Evolutionary conservation across 2,888 invertebrate genomes (phyloP), one percentile per base, ranked within the genome.

Genomic region (Trissolcus japonicus): DNA sequence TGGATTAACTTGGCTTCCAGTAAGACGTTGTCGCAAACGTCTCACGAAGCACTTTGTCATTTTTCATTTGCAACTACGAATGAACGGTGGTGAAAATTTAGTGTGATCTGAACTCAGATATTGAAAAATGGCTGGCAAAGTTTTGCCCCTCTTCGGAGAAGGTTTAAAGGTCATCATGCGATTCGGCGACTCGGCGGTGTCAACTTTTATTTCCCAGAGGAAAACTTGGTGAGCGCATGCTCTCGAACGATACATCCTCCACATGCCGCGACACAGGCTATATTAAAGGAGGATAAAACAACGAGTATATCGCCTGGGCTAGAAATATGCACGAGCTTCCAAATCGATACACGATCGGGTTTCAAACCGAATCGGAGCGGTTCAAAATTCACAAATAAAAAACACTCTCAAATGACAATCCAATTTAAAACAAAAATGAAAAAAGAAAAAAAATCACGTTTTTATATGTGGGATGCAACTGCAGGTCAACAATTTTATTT

Each of bases 181-280:
- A 76, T 69, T 76, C 61, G 79, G 61, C 65, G 61, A 63, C 72
- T 71, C 60, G 67, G 69, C 65, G 66, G 73, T 60, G 76, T 62
- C 63, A 79, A 79, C 68, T 79, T 79, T 77, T 79, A 79, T 79
- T 79, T 79, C 79, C 79, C 77, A 41, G 56, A 62, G 79, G 79
- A 62, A 77, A 79, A 75, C 71, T 79, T 77, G 61, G 77, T 50
- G 71, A 72, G 57, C 72, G 72, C 72, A 76, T 68, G 72, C 35
- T 35, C 68, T 73, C 76, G 66, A 66, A 65, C 79, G 76, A 74
- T 79, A 69, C 74, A 69, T 74, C 76, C 74, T 74, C 69, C 63
- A 59, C 60, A 59, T 72, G 76, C 68, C 35, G 35, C 35, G 11
- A 35, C 76, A 72, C 53, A 56, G 54, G 63, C 62, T 76, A 71